Conservation (phyloP, 2,797 vertebrate genomes). For the Enteromius thamalakanensis region DNA sequence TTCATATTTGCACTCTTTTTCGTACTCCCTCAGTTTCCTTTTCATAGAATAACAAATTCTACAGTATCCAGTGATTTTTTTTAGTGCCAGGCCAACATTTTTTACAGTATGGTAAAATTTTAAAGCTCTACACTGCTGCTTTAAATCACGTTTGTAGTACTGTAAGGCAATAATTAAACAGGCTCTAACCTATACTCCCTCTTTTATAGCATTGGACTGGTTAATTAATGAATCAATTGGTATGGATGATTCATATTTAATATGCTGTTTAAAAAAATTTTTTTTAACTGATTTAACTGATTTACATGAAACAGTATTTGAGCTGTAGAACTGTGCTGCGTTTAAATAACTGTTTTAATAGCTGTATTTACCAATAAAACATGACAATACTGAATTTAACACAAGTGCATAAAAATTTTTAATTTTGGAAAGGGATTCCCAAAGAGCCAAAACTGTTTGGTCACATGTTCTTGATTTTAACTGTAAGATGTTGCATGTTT, state of each 20-base stretch:
- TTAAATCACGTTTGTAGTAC: not conserved
- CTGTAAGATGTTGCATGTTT: not conserved
- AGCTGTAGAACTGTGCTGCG: not conserved
- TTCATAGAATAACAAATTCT: constrained; percentile 9
- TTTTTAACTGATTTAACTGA: not conserved
- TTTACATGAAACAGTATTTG: not conserved
- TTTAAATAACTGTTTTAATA: not conserved
- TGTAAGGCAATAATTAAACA: not conserved
- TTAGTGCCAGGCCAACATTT: not conserved
- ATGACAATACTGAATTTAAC: not conserved
- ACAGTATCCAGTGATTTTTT: not conserved
- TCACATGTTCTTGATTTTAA: not conserved
- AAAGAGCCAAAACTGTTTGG: not conserved
- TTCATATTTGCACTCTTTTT: constrained; percentile 28
- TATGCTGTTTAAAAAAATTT: not conserved
- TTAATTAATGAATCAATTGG: not conserved
- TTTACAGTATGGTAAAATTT: not conserved
- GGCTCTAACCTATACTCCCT: not conserved
- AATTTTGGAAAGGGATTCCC: not conserved
- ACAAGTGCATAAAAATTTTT: not conserved
- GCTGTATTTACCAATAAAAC: not conserved
- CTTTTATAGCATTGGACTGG: not conserved
- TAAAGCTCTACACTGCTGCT: not conserved
- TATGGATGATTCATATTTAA: not conserved
- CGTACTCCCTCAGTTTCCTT: not conserved